Percentiles rank a stretch among this genome's conserved stretches.
phyloP scores from a whole-genome alignment of 2,888 invertebrate species.

The Phytoseiulus persimilis region DNA sequence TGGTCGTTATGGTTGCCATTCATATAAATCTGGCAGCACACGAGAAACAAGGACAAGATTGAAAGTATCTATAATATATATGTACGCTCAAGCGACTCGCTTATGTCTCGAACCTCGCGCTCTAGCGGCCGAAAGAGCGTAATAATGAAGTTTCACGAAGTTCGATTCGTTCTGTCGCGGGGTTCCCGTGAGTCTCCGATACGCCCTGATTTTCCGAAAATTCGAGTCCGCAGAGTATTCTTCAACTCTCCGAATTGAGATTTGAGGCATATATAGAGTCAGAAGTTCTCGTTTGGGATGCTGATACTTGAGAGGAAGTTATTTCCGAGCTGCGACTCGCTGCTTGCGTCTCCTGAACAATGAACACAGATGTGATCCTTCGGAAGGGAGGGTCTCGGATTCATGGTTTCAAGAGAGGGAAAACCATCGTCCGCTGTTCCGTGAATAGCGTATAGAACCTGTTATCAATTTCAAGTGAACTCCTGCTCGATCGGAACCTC shows the following conservation, averaged over 20 bases:
- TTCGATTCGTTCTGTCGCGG: neutral
- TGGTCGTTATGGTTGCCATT: neutral
- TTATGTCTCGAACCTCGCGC: conserved; percentile 10
- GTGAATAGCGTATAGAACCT: too few species aligned
- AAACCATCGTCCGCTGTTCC: too few species aligned
- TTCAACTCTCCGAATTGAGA: neutral
- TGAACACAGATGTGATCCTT: too few species aligned
- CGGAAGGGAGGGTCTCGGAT: too few species aligned
- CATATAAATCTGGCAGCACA: neutral
- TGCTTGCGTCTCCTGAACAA: neutral
- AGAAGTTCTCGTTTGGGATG: neutral
- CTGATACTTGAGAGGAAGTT: neutral
- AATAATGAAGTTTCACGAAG: neutral
- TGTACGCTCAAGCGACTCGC: neutral
- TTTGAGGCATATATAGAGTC: neutral
- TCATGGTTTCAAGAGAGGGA: too few species aligned
- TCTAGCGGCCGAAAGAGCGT: neutral
- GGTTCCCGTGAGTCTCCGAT: neutral
- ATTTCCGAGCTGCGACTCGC: neutral
- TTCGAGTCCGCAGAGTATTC: neutral
- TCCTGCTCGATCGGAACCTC: too few species aligned
- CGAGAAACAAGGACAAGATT: neutral
- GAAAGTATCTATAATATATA: neutral
- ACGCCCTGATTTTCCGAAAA: neutral
- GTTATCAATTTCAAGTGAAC: too few species aligned